Evolutionary conservation across 2,113 vertebrate genomes (phyloP).

Genomic region (Nothobranchius furzeri): DNA sequence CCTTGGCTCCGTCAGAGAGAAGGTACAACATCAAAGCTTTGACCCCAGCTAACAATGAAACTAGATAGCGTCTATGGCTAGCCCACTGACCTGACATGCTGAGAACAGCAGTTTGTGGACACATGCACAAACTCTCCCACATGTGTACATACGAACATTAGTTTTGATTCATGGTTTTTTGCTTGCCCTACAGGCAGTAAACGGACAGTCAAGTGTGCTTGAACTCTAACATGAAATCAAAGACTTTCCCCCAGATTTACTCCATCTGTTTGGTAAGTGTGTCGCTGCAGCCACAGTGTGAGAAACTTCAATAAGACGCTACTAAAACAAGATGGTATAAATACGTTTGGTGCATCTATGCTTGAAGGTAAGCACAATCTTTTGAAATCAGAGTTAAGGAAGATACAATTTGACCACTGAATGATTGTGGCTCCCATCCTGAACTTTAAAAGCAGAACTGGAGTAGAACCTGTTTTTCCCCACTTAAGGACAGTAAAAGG

Average conservation of each 20-base stretch:
- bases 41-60: slow-evolving; percentile 57
- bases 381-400: no score
- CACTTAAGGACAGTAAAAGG: no score
- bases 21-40: slow-evolving; percentile 58
- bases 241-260: slow-evolving; percentile 8
- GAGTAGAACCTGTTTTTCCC: no score
- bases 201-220: slow-evolving; percentile 54
- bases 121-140: slow-evolving; percentile 29
- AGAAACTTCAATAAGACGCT: neutral
- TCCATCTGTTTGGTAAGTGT: neutral
- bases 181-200: slow-evolving; percentile 41
- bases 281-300: slow-evolving; percentile 1
- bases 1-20: slow-evolving; percentile 4
- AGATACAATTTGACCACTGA: no score
- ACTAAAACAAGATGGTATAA: no score
- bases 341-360: no score
- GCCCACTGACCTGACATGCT: slow-evolving; percentile 38
- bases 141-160: slow-evolving; percentile 8
- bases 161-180: slow-evolving; percentile 31
- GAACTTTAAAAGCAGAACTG: no score
- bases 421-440: no score
- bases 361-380: no score
- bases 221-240: slow-evolving; percentile 40
- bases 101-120: slow-evolving; percentile 30
- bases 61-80: slow-evolving; percentile 52